phyloP scores from a whole-genome alignment of 2,797 vertebrate genomes.

The Rhadinocentrus ornatus region DNA sequence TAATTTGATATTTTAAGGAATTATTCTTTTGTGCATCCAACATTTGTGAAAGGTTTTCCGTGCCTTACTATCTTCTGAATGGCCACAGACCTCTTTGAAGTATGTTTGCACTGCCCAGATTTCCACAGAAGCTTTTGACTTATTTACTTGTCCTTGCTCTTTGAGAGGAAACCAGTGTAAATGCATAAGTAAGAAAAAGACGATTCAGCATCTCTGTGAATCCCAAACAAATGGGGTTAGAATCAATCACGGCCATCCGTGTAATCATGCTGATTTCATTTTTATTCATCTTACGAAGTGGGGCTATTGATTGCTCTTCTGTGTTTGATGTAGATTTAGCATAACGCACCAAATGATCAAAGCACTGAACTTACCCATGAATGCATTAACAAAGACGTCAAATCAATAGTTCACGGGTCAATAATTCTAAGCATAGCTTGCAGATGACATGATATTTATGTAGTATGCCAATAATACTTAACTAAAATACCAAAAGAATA shows the following conservation, averaged over 20 bases:
- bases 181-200: conserved; percentile 10
- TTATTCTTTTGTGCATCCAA: no score
- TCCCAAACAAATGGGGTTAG: conserved; percentile 19
- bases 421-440: conserved; percentile 70
- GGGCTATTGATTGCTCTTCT: conserved; percentile 61
- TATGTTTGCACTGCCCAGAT: no score
- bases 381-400: conserved; percentile 76
- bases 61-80: no score
- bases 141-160: not conserved
- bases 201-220: conserved; percentile 14
- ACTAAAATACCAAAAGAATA: conserved; percentile 35
- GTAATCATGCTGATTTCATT: conserved; percentile 74
- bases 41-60: no score
- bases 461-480: conserved; percentile 33
- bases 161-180: not conserved
- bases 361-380: conserved; percentile 70
- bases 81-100: no score
- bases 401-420: conserved; percentile 78
- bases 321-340: conserved; percentile 77
- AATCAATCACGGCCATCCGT: conserved; percentile 53
- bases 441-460: conserved; percentile 72
- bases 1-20: no score
- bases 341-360: conserved; percentile 74
- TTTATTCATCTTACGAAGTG: conserved; percentile 67
- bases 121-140: not conserved